A percentile compares a stretch with the other conserved stretches of the same genome.
Evolutionary conservation across 1,140 invertebrate species (phyloP).

Genomic region (Bombus sylvicola): DNA sequence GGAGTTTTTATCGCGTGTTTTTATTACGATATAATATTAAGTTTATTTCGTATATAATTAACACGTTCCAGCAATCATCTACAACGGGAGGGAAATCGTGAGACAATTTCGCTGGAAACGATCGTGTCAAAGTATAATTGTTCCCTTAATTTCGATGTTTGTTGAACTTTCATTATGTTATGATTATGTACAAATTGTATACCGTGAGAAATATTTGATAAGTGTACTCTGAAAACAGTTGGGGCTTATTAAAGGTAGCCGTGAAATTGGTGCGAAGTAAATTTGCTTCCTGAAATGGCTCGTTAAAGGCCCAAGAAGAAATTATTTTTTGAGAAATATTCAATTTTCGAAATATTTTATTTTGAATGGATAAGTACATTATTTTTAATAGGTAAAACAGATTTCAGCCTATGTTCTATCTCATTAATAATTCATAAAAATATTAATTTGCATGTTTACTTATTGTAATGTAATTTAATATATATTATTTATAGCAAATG

Average conservation of each 20-base stretch:
- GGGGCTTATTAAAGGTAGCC: background rate
- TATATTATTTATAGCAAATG: no score
- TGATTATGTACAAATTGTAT: background rate
- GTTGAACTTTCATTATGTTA: background rate
- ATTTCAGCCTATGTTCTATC: no score
- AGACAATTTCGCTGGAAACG: background rate
- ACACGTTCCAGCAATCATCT: background rate
- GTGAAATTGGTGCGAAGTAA: background rate
- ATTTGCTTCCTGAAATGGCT: background rate
- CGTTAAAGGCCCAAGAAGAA: background rate
- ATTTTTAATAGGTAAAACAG: no score
- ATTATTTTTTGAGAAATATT: no score
- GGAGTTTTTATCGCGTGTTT: background rate
- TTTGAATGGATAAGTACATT: no score
- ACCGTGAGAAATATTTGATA: background rate
- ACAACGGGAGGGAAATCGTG: background rate
- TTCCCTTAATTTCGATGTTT: background rate
- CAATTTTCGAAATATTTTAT: no score
- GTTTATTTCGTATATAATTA: background rate
- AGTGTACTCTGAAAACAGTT: background rate
- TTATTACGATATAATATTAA: background rate
- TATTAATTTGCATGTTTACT: no score
- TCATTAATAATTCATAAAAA: no score
- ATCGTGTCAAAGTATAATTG: background rate
- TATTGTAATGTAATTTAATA: no score